Base-by-base conservation (phyloP, 2,797 vertebrate species). In the Pseudopleuronectes americanus region DNA sequence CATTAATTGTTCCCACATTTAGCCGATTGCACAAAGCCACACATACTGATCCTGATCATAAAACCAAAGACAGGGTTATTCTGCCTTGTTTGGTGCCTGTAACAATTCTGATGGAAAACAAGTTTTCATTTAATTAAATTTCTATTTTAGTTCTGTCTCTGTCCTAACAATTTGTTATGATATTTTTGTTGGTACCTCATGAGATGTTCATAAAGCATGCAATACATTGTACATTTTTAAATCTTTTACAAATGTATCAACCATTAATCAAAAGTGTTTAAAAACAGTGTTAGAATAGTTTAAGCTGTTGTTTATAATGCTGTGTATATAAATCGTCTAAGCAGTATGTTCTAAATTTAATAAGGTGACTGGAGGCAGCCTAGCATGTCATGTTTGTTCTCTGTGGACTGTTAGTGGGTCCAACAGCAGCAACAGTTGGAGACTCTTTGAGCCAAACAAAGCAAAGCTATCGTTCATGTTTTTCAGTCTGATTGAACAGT, bases 1-100 rank as follows among this genome's bases (percentile, higher is more conserved):
- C 90, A 94, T 92, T 94, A 95, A 95, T 95, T 95, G 94, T 94
- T 95, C 93, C 92, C 93, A 94, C 82, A 86, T 92, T 92, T 89
- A 84, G 71, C 77, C 78, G 74, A 79, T 81, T 54, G 57, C 85
- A 92, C 57, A 51, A 90, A 88, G 76, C 90, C 83, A 80, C 74
- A 88, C 81, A 83, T 63, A 88, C 82, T 79, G 83, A 86, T 83
- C 33, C 68, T 83, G 86, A 87, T 83, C 59, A 86, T 73, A 92
- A 90, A 92, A 84, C 19, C 67, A 60, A 75, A 68, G 67, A 77
- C 78, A 83, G 76, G 74, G 65, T 85, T 90, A 80, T 87, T 74
- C 80, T 80, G 74, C 62, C 78, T 86, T 80, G 81, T 88, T 83
- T 80, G 81, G 76, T 41, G 68, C 68, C 63, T 28, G 63, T 80